A percentile compares a stretch with the other conserved stretches of the same genome.
phyloP scores from a whole-genome alignment of 2,888 invertebrate species.

The Ariolimax columbianus region DNA sequence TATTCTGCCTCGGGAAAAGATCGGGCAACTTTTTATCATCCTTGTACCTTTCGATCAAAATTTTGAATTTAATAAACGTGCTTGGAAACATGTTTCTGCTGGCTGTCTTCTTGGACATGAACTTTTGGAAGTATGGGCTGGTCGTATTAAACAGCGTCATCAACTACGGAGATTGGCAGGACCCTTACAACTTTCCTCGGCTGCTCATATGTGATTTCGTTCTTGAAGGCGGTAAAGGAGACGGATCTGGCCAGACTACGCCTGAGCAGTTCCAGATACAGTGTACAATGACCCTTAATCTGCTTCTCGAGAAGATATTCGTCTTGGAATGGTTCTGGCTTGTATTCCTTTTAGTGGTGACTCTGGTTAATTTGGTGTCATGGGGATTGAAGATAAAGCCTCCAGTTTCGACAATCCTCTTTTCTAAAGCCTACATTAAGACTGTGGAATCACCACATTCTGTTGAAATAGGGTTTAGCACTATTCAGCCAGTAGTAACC shows the following conservation, averaged over 20 bases:
- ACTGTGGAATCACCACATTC: constrained; percentile 11
- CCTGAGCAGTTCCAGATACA: constrained; percentile 39
- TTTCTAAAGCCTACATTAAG: constrained; percentile 47
- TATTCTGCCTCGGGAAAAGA: constrained; percentile 44
- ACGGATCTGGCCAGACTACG: no score
- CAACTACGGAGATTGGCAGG: constrained; percentile 50
- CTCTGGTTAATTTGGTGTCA: constrained; percentile 34
- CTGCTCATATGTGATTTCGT: constrained; percentile 51
- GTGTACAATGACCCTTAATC: constrained; percentile 49
- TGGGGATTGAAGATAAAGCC: constrained; percentile 46
- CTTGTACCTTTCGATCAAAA: constrained; percentile 48
- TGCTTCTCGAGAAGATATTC: constrained; percentile 51
- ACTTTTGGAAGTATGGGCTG: constrained; percentile 51
- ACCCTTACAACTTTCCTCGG: constrained; percentile 51
- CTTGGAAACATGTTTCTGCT: constrained; percentile 46
- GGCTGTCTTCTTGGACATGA: constrained; percentile 44
- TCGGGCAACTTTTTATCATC: constrained; percentile 51
- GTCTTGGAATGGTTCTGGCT: constrained; percentile 52
- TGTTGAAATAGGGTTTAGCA: constrained; percentile 17
- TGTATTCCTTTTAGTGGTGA: constrained; percentile 32
- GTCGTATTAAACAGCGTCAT: constrained; percentile 43
- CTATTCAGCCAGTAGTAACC: background rate
- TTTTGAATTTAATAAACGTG: constrained; percentile 49
- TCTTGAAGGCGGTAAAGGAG: constrained; percentile 35
- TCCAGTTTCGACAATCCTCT: constrained; percentile 41